Conservation (phyloP, 1,140 invertebrate genomes). For the Ephestia elutella region DNA sequence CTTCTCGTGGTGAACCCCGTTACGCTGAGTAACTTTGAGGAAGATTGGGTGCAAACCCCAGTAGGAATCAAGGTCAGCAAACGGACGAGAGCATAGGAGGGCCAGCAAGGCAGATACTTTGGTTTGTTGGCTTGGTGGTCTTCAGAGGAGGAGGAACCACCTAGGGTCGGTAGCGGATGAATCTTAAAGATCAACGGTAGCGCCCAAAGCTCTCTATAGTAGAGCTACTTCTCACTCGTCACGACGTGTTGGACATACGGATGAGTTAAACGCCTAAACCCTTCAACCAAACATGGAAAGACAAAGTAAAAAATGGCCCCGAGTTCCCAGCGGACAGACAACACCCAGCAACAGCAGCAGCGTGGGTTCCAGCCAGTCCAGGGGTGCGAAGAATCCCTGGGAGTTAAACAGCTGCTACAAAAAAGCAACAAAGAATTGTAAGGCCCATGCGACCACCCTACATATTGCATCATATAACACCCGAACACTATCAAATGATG, state of each 20-base stretch:
- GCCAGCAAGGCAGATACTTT: background rate
- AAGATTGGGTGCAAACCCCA: slow-evolving; percentile 7
- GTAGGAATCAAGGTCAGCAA: background rate
- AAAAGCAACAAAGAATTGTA: background rate
- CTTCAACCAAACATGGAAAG: slow-evolving; percentile 5
- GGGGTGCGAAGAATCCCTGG: slow-evolving; percentile 17
- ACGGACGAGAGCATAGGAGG: slow-evolving; percentile 11
- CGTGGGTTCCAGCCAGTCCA: slow-evolving; percentile 4
- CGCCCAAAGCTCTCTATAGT: background rate
- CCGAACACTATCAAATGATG: slow-evolving; percentile 1
- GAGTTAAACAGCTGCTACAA: background rate
- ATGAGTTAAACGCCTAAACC: no score
- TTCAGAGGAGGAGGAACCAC: background rate
- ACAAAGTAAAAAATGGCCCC: slow-evolving; percentile 5
- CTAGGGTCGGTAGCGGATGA: slow-evolving; percentile 5
- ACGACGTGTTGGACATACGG: slow-evolving; percentile 5
- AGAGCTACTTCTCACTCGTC: slow-evolving; percentile 1
- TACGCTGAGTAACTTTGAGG: slow-evolving; percentile 8
- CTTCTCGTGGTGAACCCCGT: slow-evolving; percentile 3
- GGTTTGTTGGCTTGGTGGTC: background rate
- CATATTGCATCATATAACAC: slow-evolving; percentile 9
- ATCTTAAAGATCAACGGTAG: slow-evolving; percentile 1
- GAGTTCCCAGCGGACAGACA: slow-evolving; percentile 9
- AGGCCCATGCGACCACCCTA: no score
- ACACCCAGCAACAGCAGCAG: slow-evolving; percentile 7